Conservation (phyloP, 2,113 vertebrate species). For the Heterochromis multidens region DNA sequence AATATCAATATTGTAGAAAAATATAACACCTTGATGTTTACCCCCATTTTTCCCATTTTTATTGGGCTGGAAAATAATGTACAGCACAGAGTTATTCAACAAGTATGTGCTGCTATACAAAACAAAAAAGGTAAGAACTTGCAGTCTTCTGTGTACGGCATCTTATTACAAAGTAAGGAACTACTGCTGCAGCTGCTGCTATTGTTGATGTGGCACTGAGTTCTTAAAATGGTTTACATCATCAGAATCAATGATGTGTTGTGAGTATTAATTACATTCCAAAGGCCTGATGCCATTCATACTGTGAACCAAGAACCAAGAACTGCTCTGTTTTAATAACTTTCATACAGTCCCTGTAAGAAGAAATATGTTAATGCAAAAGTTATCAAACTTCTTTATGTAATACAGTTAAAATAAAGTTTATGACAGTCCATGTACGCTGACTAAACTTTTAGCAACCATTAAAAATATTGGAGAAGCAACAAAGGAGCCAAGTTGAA, state of each 20-base stretch:
- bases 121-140: not conserved
- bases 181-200: not conserved
- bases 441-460: not conserved
- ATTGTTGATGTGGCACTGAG: not conserved
- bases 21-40: not conserved
- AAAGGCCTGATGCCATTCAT: not conserved
- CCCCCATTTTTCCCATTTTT: not conserved
- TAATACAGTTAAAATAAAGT: not conserved
- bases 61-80: not conserved
- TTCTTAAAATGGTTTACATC: not conserved
- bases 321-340: not conserved
- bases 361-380: not conserved
- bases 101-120: too few relatives aligned
- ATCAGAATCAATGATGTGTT: not conserved
- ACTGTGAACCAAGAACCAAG: not conserved
- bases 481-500: not conserved
- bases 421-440: not conserved
- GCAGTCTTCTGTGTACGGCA: not conserved
- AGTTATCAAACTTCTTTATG: not conserved
- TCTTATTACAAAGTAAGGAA: not conserved
- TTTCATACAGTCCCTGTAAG: not conserved
- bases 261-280: not conserved
- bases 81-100: too few relatives aligned
- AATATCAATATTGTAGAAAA: not conserved
- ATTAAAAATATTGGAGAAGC: not conserved